phyloP scores from a whole-genome alignment of 53 echinoderm and acorn worm species.

The Holothuria scabra region DNA sequence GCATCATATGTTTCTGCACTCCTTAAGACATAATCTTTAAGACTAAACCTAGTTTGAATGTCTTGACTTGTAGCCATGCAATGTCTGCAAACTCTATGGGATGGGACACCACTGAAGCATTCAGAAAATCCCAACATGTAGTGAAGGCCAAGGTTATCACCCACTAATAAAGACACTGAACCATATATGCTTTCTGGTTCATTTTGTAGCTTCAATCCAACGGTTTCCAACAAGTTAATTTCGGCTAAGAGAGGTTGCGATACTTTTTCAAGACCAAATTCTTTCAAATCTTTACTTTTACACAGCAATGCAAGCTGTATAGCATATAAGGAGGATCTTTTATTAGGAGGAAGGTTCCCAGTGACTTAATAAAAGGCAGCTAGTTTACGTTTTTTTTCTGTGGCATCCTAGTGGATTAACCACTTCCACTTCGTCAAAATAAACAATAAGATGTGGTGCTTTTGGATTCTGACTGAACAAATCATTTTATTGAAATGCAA shows the following conservation, averaged over 20 bases:
- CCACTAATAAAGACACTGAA: neutral
- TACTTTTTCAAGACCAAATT: neutral
- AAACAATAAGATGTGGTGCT: neutral
- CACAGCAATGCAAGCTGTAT: neutral
- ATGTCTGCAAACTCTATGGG: slow-evolving; percentile 10
- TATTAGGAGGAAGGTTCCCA: neutral
- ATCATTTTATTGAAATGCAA: neutral
- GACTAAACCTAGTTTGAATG: neutral
- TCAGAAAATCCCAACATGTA: too few species aligned
- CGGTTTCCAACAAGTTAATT: neutral
- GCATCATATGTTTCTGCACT: slow-evolving; percentile 5
- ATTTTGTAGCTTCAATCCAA: neutral
- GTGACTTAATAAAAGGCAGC: neutral
- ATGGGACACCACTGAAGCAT: neutral
- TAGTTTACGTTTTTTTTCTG: neutral
- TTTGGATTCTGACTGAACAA: neutral
- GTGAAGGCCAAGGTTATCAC: neutral
- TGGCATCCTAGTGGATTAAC: neutral
- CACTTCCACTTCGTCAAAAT: neutral
- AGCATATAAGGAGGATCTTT: neutral
- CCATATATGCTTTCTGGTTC: slow-evolving; percentile 2
- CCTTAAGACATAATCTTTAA: slow-evolving; percentile 13
- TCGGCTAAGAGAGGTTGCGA: neutral
- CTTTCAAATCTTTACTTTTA: slow-evolving; percentile 13
- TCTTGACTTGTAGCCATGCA: neutral